Evolutionary conservation across 2,888 invertebrate species (phyloP).

Genomic region (Mimumesa dahlbomi): DNA sequence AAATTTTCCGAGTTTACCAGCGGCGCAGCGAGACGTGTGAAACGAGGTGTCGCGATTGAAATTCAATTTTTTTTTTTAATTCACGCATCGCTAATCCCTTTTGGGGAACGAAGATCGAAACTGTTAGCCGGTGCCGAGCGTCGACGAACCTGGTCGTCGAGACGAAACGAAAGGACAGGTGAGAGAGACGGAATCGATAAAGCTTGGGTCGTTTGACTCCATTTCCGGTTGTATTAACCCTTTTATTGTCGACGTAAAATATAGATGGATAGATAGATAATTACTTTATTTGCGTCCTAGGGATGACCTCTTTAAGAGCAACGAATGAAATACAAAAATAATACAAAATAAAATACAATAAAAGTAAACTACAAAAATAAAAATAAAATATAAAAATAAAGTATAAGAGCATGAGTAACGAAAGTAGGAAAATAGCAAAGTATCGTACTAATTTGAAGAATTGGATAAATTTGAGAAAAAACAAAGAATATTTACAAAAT

Average conservation of each 20-base stretch:
- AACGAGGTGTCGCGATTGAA: conserved; percentile 40
- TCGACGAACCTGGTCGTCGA: conserved; percentile 12
- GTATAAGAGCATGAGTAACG: too few species aligned
- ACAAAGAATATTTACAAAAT: too few species aligned
- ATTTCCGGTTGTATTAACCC: conserved; percentile 19
- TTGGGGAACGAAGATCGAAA: conserved; percentile 33
- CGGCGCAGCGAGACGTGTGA: background rate
- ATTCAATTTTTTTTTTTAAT: conserved; percentile 63
- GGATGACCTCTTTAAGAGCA: too few species aligned
- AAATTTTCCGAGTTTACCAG: conserved; percentile 1
- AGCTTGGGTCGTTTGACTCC: conserved; percentile 15
- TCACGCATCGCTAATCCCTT: conserved; percentile 61
- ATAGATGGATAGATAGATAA: conserved; percentile 24
- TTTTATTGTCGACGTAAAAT: too few species aligned
- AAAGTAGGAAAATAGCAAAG: too few species aligned
- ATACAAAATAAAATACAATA: too few species aligned
- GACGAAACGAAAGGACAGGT: conserved; percentile 26
- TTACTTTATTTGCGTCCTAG: too few species aligned
- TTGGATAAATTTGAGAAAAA: too few species aligned
- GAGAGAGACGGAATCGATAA: conserved; percentile 46
- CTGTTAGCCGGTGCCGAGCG: conserved; percentile 22
- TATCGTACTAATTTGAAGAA: too few species aligned
- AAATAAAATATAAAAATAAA: too few species aligned
- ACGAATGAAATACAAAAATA: too few species aligned
- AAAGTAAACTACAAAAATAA: too few species aligned